phyloP scores from a whole-genome alignment of 2,113 vertebrate genomes.

The Heliornis fulica region DNA sequence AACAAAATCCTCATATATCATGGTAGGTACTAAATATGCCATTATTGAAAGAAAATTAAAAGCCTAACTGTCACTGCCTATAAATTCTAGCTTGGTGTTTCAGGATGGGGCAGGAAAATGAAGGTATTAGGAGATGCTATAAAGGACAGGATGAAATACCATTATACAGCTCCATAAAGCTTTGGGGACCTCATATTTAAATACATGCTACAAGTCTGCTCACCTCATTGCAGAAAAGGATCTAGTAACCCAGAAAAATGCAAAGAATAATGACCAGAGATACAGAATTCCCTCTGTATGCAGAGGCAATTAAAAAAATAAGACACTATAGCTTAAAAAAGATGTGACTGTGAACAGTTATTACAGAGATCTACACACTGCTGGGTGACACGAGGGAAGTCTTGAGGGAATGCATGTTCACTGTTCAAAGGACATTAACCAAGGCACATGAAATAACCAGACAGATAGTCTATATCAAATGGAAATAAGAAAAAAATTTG shows the following conservation, averaged over 20 bases:
- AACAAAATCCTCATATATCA: neutral
- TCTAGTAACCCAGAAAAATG: neutral
- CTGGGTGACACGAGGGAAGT: neutral
- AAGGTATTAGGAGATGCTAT: neutral
- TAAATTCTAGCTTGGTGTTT: neutral
- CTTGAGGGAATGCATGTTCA: neutral
- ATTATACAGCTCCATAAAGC: neutral
- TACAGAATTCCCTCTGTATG: neutral
- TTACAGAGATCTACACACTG: neutral
- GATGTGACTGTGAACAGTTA: neutral
- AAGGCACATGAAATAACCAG: neutral
- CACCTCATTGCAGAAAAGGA: neutral
- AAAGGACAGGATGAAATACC: neutral
- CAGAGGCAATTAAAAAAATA: neutral
- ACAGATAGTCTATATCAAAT: neutral
- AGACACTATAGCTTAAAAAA: neutral
- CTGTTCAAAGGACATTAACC: neutral
- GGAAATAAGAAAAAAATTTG: neutral
- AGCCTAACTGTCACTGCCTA: neutral
- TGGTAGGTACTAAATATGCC: neutral
- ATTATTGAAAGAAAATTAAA: neutral
- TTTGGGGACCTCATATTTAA: neutral
- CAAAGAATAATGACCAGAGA: neutral
- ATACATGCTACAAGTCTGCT: neutral
- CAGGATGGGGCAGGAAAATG: neutral